These are phyloP conservation scores for Speoplatyrhinus poulsoni DNA, from an alignment of 2,113 vertebrate species.

Conservation along the genomic window DNA sequence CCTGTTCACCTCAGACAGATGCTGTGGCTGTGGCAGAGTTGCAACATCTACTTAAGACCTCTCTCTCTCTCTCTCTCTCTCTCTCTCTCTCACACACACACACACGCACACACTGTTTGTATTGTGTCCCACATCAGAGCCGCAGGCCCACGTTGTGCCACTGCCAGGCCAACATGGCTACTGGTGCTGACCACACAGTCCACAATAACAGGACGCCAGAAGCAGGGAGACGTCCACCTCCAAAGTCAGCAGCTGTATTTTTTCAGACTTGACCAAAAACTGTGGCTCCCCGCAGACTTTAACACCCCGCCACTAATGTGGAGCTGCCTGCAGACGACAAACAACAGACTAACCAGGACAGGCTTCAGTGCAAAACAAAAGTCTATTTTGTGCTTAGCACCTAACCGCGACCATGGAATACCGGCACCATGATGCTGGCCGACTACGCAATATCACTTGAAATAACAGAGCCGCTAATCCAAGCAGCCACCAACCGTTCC, in stretches of 20 bases:
- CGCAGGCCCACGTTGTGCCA: slow-evolving; percentile 31
- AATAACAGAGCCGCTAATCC: slow-evolving; percentile 18
- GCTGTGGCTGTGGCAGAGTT: too few species aligned
- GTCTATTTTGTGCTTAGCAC: neutral
- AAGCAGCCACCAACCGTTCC: slow-evolving; percentile 31
- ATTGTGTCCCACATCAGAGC: slow-evolving; percentile 56
- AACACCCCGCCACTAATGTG: neutral
- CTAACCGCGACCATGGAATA: slow-evolving; percentile 3
- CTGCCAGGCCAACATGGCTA: slow-evolving; percentile 49
- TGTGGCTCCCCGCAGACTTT: too few species aligned
- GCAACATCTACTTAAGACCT: too few species aligned
- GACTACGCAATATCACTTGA: slow-evolving; percentile 1
- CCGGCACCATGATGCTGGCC: slow-evolving; percentile 6
- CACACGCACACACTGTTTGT: slow-evolving; percentile 30
- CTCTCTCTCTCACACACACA: slow-evolving; percentile 2
- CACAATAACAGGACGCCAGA: slow-evolving; percentile 35
- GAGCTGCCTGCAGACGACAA: neutral
- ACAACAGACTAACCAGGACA: neutral
- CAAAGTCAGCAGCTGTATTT: too few species aligned
- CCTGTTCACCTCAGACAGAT: too few species aligned
- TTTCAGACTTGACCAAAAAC: too few species aligned
- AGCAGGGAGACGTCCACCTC: slow-evolving; percentile 5
- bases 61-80: neutral
- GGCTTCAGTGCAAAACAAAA: neutral
- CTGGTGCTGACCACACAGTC: slow-evolving; percentile 43